Conservation (phyloP, 2,797 vertebrate species). For the Crocidura indochinensis region DNA sequence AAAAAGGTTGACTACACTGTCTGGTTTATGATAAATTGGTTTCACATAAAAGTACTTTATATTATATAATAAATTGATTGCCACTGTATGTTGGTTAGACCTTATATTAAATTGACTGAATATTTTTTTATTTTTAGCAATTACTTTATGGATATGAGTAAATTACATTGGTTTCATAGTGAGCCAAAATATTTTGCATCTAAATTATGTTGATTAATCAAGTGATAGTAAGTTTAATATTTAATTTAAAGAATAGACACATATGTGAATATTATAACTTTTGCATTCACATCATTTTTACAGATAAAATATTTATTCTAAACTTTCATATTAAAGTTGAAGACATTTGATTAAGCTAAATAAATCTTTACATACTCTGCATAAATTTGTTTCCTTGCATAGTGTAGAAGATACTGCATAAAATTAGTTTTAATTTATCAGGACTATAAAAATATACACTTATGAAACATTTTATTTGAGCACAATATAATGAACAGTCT, state of each 20-base stretch:
- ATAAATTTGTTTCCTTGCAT: conserved; percentile 18
- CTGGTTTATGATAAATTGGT: conserved; percentile 74
- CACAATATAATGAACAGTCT: no score
- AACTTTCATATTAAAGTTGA: neutral
- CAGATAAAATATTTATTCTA: neutral
- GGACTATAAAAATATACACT: neutral
- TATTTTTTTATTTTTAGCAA: conserved; percentile 75
- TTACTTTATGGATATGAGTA: conserved; percentile 76
- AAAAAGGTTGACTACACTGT: conserved; percentile 55
- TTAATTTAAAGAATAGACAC: conserved; percentile 64
- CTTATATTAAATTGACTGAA: conserved; percentile 74
- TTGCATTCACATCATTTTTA: conserved; percentile 22
- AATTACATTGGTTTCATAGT: conserved; percentile 73
- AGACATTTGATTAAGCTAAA: neutral
- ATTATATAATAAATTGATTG: conserved; percentile 77
- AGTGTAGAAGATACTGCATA: neutral
- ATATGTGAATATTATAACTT: conserved; percentile 55
- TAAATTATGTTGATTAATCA: conserved; percentile 76
- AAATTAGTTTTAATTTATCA: neutral
- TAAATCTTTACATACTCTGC: neutral
- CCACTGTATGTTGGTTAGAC: conserved; percentile 71
- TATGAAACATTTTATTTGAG: no score
- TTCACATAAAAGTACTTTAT: conserved; percentile 80
- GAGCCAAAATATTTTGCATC: conserved; percentile 71
- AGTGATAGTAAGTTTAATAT: conserved; percentile 68